These are phyloP conservation scores for Apodemia zela DNA, from an alignment of 2,888 invertebrate species.

Conservation along the genomic window DNA sequence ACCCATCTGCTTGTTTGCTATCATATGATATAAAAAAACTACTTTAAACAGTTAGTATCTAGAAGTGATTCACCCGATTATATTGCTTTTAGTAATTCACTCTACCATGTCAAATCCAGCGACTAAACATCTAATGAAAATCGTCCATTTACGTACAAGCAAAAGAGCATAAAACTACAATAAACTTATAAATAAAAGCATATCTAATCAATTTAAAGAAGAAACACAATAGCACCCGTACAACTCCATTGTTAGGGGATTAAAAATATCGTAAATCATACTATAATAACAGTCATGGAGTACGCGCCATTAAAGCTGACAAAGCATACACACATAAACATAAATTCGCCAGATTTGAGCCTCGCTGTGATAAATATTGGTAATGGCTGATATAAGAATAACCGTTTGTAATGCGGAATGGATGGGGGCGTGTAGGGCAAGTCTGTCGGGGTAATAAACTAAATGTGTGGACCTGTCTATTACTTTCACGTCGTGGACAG, in stretches of 20 bases:
- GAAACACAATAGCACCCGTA: slow-evolving; percentile 8
- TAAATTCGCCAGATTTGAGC: slow-evolving; percentile 51
- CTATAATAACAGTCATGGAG: slow-evolving; percentile 30
- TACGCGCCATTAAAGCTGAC: slow-evolving; percentile 30
- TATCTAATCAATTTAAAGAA: slow-evolving; percentile 6
- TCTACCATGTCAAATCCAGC: no score
- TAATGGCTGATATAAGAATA: slow-evolving; percentile 54
- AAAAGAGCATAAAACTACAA: not conserved
- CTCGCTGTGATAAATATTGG: slow-evolving; percentile 50
- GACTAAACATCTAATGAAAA: not conserved
- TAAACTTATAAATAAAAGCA: slow-evolving; percentile 1
- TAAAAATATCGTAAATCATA: slow-evolving; percentile 34
- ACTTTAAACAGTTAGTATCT: no score
- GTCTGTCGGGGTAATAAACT: not conserved
- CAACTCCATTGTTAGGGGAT: slow-evolving; percentile 23
- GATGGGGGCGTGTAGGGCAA: slow-evolving; percentile 30
- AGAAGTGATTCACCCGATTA: no score
- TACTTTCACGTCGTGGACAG: not conserved
- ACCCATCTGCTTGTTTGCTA: no score
- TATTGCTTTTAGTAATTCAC: no score
- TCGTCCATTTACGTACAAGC: not conserved
- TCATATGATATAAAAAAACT: no score
- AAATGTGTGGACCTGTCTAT: slow-evolving; percentile 2
- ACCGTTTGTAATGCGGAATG: slow-evolving; percentile 39
- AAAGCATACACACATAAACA: slow-evolving; percentile 34